Evolutionary conservation across 2,888 invertebrate genomes (phyloP).

Genomic region (Pinctada fucata): DNA sequence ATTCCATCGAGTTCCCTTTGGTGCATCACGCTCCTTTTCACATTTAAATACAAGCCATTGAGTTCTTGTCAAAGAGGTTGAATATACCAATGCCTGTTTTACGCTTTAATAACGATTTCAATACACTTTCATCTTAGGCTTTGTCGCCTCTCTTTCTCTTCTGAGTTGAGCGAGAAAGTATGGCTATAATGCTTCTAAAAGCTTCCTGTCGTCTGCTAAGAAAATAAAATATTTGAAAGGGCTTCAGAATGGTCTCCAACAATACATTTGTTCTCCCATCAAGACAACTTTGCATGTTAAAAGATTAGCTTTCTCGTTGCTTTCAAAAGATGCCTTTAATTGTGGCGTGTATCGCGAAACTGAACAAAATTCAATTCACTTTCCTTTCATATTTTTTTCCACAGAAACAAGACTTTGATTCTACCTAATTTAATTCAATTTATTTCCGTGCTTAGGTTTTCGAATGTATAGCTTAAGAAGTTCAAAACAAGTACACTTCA

Average conservation of each 20-base stretch:
- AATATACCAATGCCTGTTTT: neutral
- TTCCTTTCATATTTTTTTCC: neutral
- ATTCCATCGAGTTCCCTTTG: neutral
- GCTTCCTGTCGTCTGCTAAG: neutral
- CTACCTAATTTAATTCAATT: neutral
- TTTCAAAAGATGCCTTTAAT: neutral
- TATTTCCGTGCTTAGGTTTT: neutral
- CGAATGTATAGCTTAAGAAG: neutral
- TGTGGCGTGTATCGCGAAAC: neutral
- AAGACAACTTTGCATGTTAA: slow-evolving; percentile 1
- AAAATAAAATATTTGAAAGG: neutral
- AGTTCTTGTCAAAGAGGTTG: neutral
- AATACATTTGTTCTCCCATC: neutral
- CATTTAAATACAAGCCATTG: slow-evolving; percentile 1
- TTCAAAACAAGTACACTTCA: neutral
- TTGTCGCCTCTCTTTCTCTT: neutral
- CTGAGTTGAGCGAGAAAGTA: neutral
- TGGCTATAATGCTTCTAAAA: neutral
- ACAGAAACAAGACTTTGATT: neutral
- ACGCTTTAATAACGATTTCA: neutral
- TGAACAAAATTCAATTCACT: slow-evolving; percentile 1
- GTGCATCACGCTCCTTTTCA: neutral
- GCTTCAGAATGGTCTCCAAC: neutral
- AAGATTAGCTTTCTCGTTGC: neutral
- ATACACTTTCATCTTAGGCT: neutral